Percentiles rank a stretch among this genome's conserved stretches.
phyloP scores from a whole-genome alignment of 2,113 vertebrate genomes.

The Corythaeola cristata region DNA sequence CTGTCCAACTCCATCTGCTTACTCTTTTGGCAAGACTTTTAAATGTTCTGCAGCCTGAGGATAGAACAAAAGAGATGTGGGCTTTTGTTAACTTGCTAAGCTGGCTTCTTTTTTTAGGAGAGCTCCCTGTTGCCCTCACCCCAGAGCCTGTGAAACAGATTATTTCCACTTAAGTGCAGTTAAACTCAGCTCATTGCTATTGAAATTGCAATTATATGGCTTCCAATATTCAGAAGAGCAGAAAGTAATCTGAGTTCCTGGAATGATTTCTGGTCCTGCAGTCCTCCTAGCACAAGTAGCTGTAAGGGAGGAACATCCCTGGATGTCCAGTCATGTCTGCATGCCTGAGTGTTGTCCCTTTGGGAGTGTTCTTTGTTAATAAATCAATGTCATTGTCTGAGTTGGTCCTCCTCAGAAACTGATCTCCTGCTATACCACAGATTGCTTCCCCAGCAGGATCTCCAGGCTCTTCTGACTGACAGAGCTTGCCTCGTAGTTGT shows the following conservation, averaged over 20 bases:
- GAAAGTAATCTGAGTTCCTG: not conserved
- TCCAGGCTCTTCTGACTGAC: not conserved
- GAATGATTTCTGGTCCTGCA: not conserved
- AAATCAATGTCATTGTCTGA: not conserved
- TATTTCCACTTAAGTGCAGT: not conserved
- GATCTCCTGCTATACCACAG: not conserved
- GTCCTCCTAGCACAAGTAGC: not conserved
- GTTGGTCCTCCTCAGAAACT: not conserved
- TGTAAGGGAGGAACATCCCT: not conserved
- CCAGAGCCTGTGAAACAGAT: not conserved
- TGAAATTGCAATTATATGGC: not conserved
- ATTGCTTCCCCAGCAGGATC: not conserved
- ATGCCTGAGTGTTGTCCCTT: not conserved
- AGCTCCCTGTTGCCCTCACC: not conserved
- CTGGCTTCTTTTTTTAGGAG: not conserved
- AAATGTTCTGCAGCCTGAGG: not conserved
- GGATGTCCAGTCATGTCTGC: not conserved
- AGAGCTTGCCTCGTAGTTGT: not conserved
- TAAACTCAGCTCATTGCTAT: not conserved
- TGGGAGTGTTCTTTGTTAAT: not conserved
- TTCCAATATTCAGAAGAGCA: not conserved
- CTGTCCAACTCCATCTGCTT: constrained; percentile 52
- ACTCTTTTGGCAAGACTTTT: not conserved
- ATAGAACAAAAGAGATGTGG: not conserved
- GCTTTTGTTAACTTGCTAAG: not conserved